These are phyloP conservation scores for Drosophila lutescens DNA, from an alignment of 2,888 invertebrate species.

Conservation along the genomic window DNA sequence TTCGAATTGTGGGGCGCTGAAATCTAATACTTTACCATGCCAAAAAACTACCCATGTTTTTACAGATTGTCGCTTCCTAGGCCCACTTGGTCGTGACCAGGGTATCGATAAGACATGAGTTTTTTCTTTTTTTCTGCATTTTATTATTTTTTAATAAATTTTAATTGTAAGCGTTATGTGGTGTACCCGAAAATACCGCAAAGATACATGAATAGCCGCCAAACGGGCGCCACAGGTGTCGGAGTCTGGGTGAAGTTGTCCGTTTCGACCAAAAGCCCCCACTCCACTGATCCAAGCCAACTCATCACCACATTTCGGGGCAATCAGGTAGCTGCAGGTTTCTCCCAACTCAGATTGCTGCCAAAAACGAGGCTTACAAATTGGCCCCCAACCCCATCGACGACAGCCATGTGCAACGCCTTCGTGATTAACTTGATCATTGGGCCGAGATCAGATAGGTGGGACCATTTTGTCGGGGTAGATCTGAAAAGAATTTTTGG, in stretches of 20 bases:
- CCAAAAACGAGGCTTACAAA: conserved; percentile 34
- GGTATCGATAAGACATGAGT: conserved; percentile 53
- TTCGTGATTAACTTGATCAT: conserved; percentile 19
- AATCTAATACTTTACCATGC: conserved; percentile 68
- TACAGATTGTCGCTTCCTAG: conserved; percentile 61
- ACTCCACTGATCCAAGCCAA: conserved; percentile 15
- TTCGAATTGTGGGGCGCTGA: conserved; percentile 53
- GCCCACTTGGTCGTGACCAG: conserved; percentile 46
- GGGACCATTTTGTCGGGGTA: background rate
- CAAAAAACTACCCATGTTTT: conserved; percentile 38
- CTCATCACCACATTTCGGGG: conserved; percentile 57
- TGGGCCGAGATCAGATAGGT: background rate
- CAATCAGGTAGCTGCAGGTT: conserved; percentile 33
- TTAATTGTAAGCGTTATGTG: conserved; percentile 63
- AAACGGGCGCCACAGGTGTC: conserved; percentile 64
- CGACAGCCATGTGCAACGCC: conserved; percentile 68
- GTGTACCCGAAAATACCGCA: conserved; percentile 24
- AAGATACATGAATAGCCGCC: conserved; percentile 56
- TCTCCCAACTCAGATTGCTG: conserved; percentile 28
- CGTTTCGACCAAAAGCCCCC: conserved; percentile 1
- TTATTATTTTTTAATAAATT: conserved; percentile 49
- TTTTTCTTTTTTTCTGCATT: conserved; percentile 19
- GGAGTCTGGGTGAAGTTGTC: conserved; percentile 11
- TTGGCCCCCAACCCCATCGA: conserved; percentile 34
- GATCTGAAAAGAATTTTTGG: background rate